These are phyloP conservation scores for Parazoanthus darwini DNA, from an alignment of 92 coral and sea anemone genomes.

Conservation along the genomic window DNA sequence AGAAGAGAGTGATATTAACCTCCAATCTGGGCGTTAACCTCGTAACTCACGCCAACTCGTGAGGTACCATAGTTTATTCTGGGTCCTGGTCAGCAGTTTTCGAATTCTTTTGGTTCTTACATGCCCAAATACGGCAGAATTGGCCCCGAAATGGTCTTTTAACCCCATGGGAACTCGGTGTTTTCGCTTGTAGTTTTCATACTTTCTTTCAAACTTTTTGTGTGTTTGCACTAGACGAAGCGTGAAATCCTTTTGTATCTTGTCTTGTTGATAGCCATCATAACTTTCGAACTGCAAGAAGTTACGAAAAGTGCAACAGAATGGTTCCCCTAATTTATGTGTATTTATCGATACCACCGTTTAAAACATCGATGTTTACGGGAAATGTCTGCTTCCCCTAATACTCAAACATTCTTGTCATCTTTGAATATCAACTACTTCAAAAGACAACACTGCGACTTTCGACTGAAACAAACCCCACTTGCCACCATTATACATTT, in stretches of 20 bases:
- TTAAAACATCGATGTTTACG: not conserved
- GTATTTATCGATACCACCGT: not conserved
- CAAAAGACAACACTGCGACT: not conserved
- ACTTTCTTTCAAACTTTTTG: not conserved
- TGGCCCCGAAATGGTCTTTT: slow-evolving; percentile 1
- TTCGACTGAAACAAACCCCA: not conserved
- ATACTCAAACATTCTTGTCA: slow-evolving; percentile 1
- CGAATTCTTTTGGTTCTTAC: slow-evolving; percentile 24
- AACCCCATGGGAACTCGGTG: slow-evolving; percentile 11
- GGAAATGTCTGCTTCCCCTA: not conserved
- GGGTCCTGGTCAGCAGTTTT: slow-evolving; percentile 25
- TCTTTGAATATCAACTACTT: slow-evolving; percentile 10
- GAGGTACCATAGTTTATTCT: not conserved
- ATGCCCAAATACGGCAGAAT: slow-evolving; percentile 36
- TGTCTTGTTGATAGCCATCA: not conserved
- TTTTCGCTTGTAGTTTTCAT: not conserved
- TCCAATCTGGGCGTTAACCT: slow-evolving; percentile 58
- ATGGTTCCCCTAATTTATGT: not conserved
- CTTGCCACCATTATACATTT: not conserved
- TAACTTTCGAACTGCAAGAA: not conserved
- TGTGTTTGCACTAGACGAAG: not conserved
- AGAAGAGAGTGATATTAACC: not conserved
- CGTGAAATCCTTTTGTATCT: not conserved
- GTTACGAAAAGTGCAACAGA: not conserved
- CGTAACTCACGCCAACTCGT: slow-evolving; percentile 29